Evolutionary conservation across 1,140 invertebrate species (phyloP).

Genomic region (Aplysia californica): DNA sequence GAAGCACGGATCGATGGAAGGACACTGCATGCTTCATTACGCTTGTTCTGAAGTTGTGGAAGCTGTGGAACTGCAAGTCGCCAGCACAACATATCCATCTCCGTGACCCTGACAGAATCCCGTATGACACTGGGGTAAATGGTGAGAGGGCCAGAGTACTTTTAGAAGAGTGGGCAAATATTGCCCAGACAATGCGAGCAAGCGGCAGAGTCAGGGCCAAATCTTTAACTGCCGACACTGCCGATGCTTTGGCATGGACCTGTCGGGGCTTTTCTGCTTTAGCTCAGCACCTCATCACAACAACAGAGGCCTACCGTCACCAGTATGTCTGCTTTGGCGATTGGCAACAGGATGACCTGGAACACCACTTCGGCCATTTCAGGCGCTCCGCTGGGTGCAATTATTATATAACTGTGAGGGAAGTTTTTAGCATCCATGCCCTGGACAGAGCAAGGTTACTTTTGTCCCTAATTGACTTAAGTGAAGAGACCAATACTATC

Average conservation of each 20-base stretch:
- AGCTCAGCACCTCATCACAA: background rate
- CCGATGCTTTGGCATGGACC: background rate
- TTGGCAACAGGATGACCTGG: background rate
- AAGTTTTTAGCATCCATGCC: background rate
- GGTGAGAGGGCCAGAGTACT: background rate
- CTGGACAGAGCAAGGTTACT: background rate
- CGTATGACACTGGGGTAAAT: background rate
- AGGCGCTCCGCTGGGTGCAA: constrained; percentile 1
- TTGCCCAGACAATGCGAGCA: background rate
- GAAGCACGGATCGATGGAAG: background rate
- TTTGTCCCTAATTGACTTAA: background rate
- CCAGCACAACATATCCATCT: background rate
- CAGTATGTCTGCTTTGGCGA: background rate
- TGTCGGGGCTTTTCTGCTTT: background rate
- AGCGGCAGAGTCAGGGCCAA: background rate
- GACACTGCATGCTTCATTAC: background rate
- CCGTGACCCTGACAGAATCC: background rate
- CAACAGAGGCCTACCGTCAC: background rate
- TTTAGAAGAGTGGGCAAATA: background rate
- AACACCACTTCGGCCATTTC: constrained; percentile 1
- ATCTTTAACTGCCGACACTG: background rate
- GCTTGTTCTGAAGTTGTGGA: background rate
- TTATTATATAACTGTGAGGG: background rate
- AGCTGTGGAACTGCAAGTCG: background rate
- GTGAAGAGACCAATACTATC: background rate